Percentiles rank a stretch among this genome's conserved stretches.
phyloP scores from a whole-genome alignment of 2,113 vertebrate species.

The Bungarus multicinctus region DNA sequence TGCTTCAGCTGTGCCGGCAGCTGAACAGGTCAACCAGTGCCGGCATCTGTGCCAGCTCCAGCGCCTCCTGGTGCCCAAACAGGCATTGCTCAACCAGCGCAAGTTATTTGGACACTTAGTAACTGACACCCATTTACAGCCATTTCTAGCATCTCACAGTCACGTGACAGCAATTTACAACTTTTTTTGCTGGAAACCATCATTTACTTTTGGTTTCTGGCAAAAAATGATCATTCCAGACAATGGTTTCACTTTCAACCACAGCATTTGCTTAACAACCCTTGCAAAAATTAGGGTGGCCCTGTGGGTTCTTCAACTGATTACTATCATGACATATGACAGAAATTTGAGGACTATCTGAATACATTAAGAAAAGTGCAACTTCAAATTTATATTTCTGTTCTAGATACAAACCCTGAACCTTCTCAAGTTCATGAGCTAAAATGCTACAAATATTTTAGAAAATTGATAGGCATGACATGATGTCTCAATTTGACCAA shows the following conservation, averaged over 20 bases:
- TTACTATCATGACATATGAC: no score
- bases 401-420: neutral
- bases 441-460: slow-evolving; percentile 15
- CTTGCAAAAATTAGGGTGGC: no score
- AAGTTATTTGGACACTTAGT: neutral
- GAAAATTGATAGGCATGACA: neutral
- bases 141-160: neutral
- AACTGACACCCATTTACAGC: neutral
- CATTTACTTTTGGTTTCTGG: neutral
- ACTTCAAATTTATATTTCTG: neutral
- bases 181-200: neutral
- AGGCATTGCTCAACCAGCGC: no score
- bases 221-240: no score
- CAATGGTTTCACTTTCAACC: no score
- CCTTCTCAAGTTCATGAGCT: neutral
- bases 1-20: no score
- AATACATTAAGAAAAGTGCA: neutral
- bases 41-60: no score
- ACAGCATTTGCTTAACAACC: no score
- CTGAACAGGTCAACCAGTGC: no score
- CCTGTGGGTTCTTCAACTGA: no score
- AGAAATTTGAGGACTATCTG: no score
- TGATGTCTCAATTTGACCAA: neutral
- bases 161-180: neutral
- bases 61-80: no score